These are phyloP conservation scores for Hirudinaria manillensis DNA, from an alignment of 2,888 invertebrate genomes.

Conservation along the genomic window DNA sequence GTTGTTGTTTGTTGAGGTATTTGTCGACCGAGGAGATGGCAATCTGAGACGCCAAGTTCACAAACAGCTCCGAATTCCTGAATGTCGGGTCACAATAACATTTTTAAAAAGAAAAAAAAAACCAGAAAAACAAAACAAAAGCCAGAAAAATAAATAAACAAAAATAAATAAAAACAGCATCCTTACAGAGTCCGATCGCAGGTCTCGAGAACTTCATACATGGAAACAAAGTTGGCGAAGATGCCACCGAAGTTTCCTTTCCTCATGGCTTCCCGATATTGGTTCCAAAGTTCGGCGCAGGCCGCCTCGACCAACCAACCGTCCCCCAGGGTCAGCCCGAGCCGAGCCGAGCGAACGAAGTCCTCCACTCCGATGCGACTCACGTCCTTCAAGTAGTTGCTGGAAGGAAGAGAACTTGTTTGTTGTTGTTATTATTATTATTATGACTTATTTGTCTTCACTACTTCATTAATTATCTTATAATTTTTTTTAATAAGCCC, in stretches of 20 bases:
- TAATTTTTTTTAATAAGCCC: not conserved
- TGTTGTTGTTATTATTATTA: not conserved
- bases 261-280: not conserved
- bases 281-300: conserved; percentile 9
- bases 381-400: conserved; percentile 15
- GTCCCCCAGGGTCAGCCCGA: not conserved
- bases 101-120: not conserved
- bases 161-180: not conserved
- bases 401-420: not conserved
- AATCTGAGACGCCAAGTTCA: not conserved
- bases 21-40: too few species aligned
- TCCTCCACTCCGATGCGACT: not conserved
- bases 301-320: not conserved
- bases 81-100: not conserved
- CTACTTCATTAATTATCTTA: not conserved
- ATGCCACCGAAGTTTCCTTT: not conserved
- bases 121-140: not conserved
- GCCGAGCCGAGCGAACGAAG: not conserved
- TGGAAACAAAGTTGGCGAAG: not conserved
- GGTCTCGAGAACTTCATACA: not conserved
- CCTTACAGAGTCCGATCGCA: not conserved
- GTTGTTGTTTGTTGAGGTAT: too few species aligned
- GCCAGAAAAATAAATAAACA: too few species aligned
- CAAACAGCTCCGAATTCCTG: not conserved
- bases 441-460: not conserved